Base-by-base conservation (phyloP, 2,797 vertebrate species). In the Galagoides demidoff region DNA sequence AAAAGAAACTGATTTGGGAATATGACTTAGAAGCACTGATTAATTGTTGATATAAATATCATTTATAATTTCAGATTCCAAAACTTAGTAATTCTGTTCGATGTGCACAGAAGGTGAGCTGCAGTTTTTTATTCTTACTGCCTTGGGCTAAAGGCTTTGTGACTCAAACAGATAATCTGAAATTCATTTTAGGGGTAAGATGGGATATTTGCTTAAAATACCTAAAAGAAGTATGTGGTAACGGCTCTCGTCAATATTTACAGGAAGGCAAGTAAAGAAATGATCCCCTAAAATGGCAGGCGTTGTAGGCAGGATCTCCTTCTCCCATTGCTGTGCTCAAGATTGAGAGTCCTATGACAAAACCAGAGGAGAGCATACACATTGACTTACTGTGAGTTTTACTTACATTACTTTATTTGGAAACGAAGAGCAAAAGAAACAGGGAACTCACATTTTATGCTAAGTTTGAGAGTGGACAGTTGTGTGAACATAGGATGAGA, bases 61-160 rank as follows among this genome's bases (percentile, higher is more conserved):
- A 63, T 84, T 89, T 29, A 76, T 87, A 96, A 39, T 34, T 85
- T 92, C 39, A 89, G 57, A 79, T 37, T 84, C 31, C 7, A 34
- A 78, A 91, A 57, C 49, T 89, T 90, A 57, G 10, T 37, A 45
- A 39, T 90, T 89, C 57, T 43, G 66, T 94, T 87, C 68, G 68
- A 59, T 70, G 23, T 89, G 1, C 39, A 64, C 52, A 39, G 14
- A 86, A 94, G 68, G 17, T 23, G 10, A 88, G 19, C 14, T 92
- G 23, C 23, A 89, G 34, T 27, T 83, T 85, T 61, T 78, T 4
- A 39, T 79, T 39, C 64, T 77, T 95, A 20, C 5, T 70, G 0
- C 68, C 23, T 85, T 68, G n/a, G 17, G 13, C 10, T 78, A 66
- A 89, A 83, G 37, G 1, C 5, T 83, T 88, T 84, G 52, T 76